Percentiles rank a stretch among this genome's conserved stretches.
phyloP scores from a whole-genome alignment of 2,113 vertebrate species.

The Sitta europaea region DNA sequence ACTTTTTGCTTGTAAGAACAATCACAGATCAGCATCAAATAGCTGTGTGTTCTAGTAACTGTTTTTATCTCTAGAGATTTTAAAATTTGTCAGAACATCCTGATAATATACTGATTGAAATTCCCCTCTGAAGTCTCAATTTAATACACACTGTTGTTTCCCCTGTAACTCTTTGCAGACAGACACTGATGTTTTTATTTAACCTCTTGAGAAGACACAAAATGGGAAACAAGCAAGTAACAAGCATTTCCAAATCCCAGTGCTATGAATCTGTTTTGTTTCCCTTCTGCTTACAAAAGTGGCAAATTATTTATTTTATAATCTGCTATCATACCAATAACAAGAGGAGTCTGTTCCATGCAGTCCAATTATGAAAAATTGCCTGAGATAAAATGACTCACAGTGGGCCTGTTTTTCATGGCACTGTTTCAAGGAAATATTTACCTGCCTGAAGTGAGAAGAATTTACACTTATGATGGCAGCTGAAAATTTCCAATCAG shows the following conservation, averaged over 20 bases:
- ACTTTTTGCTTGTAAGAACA: not conserved
- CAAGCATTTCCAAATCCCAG: constrained; percentile 52
- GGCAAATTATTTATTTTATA: constrained; percentile 63
- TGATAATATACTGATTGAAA: constrained; percentile 37
- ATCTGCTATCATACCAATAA: constrained; percentile 37
- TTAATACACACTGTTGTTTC: constrained; percentile 14
- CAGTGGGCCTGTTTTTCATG: not conserved
- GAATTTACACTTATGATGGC: not conserved
- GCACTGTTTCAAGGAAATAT: constrained; percentile 14
- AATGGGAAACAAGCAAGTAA: constrained; percentile 53
- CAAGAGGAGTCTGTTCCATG: constrained; percentile 12
- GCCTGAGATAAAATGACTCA: constrained; percentile 39
- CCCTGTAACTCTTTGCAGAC: not conserved
- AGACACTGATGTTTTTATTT: constrained; percentile 43
- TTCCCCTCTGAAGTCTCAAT: constrained; percentile 21
- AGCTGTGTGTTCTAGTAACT: not conserved
- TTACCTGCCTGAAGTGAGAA: not conserved
- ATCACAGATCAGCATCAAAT: not conserved
- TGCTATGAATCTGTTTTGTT: constrained; percentile 36
- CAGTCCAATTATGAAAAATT: constrained; percentile 63
- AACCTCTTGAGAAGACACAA: constrained; percentile 55
- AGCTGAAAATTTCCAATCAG: not conserved
- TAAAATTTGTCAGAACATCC: constrained; percentile 35
- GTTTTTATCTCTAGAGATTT: constrained; percentile 5
- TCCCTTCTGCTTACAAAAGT: constrained; percentile 33